Conservation (phyloP, 53 echinoderm and acorn worm genomes). For the Temnopleurus reevesii region DNA sequence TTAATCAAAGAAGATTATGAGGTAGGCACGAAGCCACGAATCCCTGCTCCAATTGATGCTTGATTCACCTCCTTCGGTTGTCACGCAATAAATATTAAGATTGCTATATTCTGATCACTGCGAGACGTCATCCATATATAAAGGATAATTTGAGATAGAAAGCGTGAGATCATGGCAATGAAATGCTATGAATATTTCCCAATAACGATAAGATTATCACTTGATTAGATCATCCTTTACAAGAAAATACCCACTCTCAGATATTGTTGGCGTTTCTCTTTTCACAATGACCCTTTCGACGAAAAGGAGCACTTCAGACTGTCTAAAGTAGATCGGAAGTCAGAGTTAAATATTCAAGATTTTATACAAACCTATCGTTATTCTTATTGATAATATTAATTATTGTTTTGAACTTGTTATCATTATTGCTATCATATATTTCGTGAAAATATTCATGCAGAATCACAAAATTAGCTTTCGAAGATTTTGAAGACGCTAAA, state of each 20-base stretch:
- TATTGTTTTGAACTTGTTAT: no score
- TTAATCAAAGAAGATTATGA: conserved; percentile 14
- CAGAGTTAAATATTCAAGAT: no score
- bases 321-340: no score
- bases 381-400: no score
- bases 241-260: not conserved
- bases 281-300: no score
- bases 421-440: no score
- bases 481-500: no score
- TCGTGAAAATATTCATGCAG: no score
- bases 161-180: not conserved
- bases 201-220: not conserved
- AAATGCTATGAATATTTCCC: not conserved
- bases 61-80: not conserved
- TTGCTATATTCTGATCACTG: not conserved
- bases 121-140: not conserved
- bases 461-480: no score
- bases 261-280: no score
- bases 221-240: not conserved
- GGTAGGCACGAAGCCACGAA: not conserved
- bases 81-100: not conserved
- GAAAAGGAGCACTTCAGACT: no score
- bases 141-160: not conserved
- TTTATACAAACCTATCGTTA: no score
- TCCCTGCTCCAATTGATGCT: not conserved